Evolutionary conservation across 2,888 invertebrate species (phyloP).

Genomic region (Fissipunctia ypsillon): DNA sequence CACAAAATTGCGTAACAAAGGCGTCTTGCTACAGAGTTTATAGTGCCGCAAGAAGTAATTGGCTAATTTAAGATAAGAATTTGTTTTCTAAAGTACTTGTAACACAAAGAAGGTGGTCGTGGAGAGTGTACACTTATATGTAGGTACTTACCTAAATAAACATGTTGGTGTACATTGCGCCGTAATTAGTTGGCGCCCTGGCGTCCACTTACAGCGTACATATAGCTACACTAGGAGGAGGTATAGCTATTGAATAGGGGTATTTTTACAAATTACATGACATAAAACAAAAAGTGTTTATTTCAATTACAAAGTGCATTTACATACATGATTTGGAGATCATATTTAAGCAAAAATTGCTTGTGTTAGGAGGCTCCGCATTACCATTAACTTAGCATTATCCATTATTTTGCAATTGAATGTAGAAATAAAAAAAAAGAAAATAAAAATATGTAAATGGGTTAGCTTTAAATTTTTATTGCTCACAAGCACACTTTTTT

Average conservation of each 20-base stretch:
- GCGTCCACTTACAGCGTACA: conserved; percentile 31
- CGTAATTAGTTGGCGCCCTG: conserved; percentile 40
- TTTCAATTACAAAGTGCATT: too few relatives aligned
- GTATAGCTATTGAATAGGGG: conserved; percentile 15
- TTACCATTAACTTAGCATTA: too few relatives aligned
- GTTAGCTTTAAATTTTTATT: too few relatives aligned
- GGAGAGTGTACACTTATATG: conserved; percentile 46
- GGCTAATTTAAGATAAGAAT: conserved; percentile 51
- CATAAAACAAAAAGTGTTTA: too few relatives aligned
- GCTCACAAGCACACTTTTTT: too few relatives aligned
- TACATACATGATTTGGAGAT: too few relatives aligned
- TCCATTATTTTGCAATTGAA: too few relatives aligned
- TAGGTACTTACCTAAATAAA: conserved; percentile 56
- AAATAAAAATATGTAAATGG: too few relatives aligned
- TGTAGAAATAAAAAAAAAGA: too few relatives aligned
- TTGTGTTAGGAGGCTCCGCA: too few relatives aligned
- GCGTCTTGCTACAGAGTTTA: conserved; percentile 34
- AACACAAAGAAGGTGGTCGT: conserved; percentile 40
- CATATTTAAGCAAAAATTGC: too few relatives aligned
- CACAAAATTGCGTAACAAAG: conserved; percentile 42
- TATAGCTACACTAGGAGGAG: not conserved
- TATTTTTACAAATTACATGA: conserved; percentile 33
- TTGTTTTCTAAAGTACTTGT: conserved; percentile 50
- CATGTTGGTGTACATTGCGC: conserved; percentile 51
- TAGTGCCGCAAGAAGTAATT: conserved; percentile 43